A percentile compares a stretch with the other conserved stretches of the same genome.
phyloP scores from a whole-genome alignment of 1,140 invertebrate species.

The Himalopsyche phryganea region DNA sequence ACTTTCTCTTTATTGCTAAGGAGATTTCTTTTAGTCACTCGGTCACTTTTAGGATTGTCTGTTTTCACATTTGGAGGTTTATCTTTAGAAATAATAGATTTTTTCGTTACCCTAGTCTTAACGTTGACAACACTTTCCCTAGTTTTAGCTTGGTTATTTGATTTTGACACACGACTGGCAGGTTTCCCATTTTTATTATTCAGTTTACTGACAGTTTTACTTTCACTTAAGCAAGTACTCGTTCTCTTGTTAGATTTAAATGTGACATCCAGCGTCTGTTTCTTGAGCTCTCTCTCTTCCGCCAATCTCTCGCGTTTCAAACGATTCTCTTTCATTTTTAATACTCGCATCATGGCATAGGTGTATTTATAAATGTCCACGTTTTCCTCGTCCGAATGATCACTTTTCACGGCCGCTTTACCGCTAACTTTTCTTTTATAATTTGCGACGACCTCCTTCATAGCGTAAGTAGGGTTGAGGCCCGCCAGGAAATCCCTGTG shows the following conservation, averaged over 20 bases:
- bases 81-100: too few species aligned
- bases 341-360: conserved; percentile 52
- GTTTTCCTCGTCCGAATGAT: conserved; percentile 35
- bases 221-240: too few species aligned
- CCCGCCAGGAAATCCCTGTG: conserved; percentile 48
- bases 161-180: background rate
- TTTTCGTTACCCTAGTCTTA: too few species aligned
- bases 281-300: conserved; percentile 33
- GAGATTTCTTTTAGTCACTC: too few species aligned
- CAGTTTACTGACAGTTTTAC: background rate
- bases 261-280: too few species aligned
- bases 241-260: too few species aligned
- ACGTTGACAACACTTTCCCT: too few species aligned
- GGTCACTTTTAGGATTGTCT: too few species aligned
- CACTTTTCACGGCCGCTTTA: conserved; percentile 30
- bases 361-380: conserved; percentile 50
- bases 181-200: background rate
- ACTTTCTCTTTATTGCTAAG: too few species aligned
- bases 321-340: conserved; percentile 45
- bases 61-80: too few species aligned
- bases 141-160: too few species aligned
- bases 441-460: conserved; percentile 54
- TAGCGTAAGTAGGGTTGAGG: conserved; percentile 55
- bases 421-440: conserved; percentile 43
- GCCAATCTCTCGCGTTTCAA: conserved; percentile 43